These are phyloP conservation scores for Scophthalmus maximus DNA, from an alignment of 2,113 vertebrate species.

Conservation along the genomic window DNA sequence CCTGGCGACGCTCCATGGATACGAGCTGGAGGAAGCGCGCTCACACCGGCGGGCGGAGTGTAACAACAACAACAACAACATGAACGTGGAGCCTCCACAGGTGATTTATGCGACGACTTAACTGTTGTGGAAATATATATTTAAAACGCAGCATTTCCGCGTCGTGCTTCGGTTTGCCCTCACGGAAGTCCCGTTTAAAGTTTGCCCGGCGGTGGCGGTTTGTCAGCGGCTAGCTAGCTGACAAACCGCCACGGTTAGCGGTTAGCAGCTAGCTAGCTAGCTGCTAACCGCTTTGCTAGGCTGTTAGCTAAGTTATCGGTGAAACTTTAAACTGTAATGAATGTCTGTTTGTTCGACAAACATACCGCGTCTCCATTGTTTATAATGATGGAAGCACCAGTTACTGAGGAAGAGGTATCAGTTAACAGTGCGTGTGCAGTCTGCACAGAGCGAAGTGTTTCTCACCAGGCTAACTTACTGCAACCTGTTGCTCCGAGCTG, in stretches of 20 bases:
- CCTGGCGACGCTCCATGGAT: constrained; percentile 70
- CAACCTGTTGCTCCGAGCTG: not conserved
- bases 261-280: constrained; percentile 6
- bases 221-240: not conserved
- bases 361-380: too few relatives aligned
- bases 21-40: constrained; percentile 57
- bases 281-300: constrained; percentile 19
- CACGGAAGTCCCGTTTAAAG: not conserved
- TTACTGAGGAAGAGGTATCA: too few relatives aligned
- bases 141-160: accelerated
- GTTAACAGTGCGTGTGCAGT: too few relatives aligned
- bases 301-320: not conserved
- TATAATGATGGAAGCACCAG: too few relatives aligned
- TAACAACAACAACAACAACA: constrained; percentile 26
- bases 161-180: accelerated
- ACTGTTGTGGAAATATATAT: not conserved
- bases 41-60: constrained; percentile 25
- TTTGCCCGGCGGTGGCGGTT: not conserved
- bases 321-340: not conserved
- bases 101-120: constrained; percentile 3
- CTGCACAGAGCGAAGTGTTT: too few relatives aligned
- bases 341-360: too few relatives aligned
- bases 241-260: too few relatives aligned
- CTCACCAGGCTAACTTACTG: not conserved
- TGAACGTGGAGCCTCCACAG: constrained; percentile 63